Conservation (phyloP, 2,888 invertebrate genomes). For the Campoletis raptor region DNA sequence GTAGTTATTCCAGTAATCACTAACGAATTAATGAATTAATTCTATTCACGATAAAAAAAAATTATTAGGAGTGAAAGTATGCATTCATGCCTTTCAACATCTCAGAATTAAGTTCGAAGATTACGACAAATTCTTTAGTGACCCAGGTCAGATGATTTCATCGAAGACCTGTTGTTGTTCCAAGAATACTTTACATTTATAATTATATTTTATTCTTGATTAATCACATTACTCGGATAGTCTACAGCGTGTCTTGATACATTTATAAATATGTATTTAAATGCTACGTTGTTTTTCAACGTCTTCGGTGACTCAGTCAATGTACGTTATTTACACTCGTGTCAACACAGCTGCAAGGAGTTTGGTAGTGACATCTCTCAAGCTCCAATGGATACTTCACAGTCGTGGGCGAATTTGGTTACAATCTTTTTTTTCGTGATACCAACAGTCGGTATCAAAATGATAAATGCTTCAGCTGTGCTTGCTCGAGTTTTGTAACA, state of each 20-base stretch:
- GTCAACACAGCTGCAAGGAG: background rate
- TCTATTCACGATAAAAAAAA: background rate
- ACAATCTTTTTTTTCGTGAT: background rate
- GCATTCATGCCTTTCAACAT: background rate
- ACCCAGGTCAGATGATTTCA: constrained; percentile 21
- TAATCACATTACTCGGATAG: background rate
- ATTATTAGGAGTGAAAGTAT: background rate
- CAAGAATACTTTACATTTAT: constrained; percentile 11
- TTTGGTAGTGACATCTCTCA: constrained; percentile 37
- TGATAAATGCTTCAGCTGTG: background rate
- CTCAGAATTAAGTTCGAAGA: background rate
- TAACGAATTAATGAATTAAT: background rate
- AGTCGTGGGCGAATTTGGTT: background rate
- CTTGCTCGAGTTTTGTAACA: too few species aligned
- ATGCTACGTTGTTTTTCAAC: background rate
- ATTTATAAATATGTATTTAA: constrained; percentile 23
- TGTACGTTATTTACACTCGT: background rate
- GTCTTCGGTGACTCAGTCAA: background rate
- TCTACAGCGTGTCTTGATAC: background rate
- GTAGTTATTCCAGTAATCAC: background rate
- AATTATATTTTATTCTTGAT: background rate
- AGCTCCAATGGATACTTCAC: background rate
- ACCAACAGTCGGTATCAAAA: background rate
- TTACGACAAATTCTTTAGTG: constrained; percentile 1
- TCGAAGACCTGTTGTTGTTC: background rate